These are phyloP conservation scores for Ormyrus thymus DNA, from an alignment of 2,888 invertebrate species.

Conservation along the genomic window DNA sequence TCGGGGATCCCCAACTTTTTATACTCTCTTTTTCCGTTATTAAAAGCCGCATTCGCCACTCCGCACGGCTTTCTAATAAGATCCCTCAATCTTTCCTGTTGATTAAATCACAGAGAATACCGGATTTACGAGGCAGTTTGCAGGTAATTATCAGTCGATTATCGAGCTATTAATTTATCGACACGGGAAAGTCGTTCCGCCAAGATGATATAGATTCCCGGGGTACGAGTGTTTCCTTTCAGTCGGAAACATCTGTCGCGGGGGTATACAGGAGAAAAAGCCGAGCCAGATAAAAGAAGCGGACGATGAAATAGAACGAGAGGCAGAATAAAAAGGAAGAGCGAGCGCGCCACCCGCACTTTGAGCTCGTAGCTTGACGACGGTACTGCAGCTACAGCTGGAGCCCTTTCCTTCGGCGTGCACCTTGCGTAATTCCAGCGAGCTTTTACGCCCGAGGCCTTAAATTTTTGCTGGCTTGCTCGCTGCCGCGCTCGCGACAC, in stretches of 20 bases:
- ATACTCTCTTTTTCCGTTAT: too few species aligned
- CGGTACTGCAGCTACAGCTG: neutral
- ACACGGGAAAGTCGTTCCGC: neutral
- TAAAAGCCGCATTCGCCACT: too few species aligned
- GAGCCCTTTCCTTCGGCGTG: neutral
- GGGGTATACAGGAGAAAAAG: neutral
- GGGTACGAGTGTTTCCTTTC: neutral
- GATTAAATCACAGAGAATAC: too few species aligned
- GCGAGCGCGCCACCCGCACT: constrained; percentile 32
- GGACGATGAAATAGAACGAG: neutral
- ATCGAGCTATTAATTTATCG: neutral
- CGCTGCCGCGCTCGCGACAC: constrained; percentile 35
- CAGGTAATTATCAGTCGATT: neutral
- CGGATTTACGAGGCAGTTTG: too few species aligned
- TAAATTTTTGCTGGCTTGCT: constrained; percentile 38
- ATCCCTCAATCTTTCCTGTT: too few species aligned
- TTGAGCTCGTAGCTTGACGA: constrained; percentile 15
- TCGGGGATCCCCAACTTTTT: too few species aligned
- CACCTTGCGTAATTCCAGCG: constrained; percentile 21
- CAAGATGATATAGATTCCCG: neutral
- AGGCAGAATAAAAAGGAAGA: constrained; percentile 2
- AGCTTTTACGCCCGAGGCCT: constrained; percentile 25
- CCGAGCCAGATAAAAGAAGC: neutral
- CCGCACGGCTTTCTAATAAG: neutral
- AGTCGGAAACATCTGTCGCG: constrained; percentile 38